Conservation (phyloP, 2,888 invertebrate genomes). For the Ormyrus thymus region DNA sequence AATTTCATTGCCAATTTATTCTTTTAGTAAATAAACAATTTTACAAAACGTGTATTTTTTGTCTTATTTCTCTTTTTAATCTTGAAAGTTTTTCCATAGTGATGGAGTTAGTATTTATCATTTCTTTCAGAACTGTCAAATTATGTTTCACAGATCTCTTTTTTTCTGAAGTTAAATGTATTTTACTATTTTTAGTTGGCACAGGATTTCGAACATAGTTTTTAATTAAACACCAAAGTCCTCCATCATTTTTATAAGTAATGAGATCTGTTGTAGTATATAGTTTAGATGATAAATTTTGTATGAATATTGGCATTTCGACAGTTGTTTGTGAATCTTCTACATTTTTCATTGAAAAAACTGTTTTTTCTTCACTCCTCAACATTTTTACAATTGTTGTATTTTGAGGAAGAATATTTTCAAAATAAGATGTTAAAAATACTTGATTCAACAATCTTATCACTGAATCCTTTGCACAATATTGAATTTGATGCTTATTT, state of each 20-base stretch:
- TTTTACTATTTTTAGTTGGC: conserved; percentile 50
- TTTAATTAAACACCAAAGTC: conserved; percentile 67
- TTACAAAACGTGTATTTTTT: conserved; percentile 6
- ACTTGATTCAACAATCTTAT: conserved; percentile 57
- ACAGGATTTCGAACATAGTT: conserved; percentile 63
- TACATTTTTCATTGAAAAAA: conserved; percentile 64
- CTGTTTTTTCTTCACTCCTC: conserved; percentile 55
- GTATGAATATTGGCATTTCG: conserved; percentile 60
- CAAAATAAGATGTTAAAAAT: conserved; percentile 63
- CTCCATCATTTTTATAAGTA: conserved; percentile 59
- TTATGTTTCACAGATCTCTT: conserved; percentile 65
- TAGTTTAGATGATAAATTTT: conserved; percentile 44
- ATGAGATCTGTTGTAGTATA: conserved; percentile 64
- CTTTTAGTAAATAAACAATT: too few species aligned
- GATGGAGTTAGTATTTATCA: conserved; percentile 58
- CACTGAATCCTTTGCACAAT: conserved; percentile 60
- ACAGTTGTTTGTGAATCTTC: conserved; percentile 59
- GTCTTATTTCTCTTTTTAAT: conserved; percentile 36
- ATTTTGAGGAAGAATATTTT: conserved; percentile 61
- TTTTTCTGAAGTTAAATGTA: conserved; percentile 53
- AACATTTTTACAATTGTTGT: conserved; percentile 61
- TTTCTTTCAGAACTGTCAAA: conserved; percentile 60
- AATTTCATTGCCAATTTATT: too few species aligned
- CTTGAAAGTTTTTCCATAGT: conserved; percentile 56
- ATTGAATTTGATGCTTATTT: conserved; percentile 60